A percentile compares a stretch with the other conserved stretches of the same genome.
These are phyloP conservation scores for Mamestra brassicae DNA, from an alignment of 2,888 invertebrate genomes.

Conservation along the genomic window DNA sequence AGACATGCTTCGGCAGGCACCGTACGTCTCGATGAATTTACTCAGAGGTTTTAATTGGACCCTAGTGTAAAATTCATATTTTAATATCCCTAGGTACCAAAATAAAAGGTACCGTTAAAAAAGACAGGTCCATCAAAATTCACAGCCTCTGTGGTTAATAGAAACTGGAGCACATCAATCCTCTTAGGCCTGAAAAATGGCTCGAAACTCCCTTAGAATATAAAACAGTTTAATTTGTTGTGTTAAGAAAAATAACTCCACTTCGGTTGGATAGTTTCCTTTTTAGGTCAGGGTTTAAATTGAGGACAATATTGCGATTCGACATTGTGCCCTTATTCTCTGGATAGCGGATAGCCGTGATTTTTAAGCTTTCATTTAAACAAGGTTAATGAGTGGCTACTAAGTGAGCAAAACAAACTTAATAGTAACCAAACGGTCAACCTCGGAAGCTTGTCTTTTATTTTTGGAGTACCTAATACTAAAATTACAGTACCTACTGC, in stretches of 20 bases:
- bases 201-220: constrained; percentile 33
- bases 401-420: too few relatives aligned
- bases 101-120: constrained; percentile 3
- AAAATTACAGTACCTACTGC: too few relatives aligned
- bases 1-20: too few relatives aligned
- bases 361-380: not conserved
- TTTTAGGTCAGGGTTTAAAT: constrained; percentile 25
- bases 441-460: too few relatives aligned
- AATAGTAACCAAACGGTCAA: too few relatives aligned
- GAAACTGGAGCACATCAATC: constrained; percentile 44
- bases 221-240: constrained; percentile 53
- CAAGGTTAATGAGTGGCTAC: too few relatives aligned
- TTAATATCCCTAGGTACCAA: not conserved
- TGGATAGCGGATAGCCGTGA: not conserved
- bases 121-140: constrained; percentile 45
- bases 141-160: constrained; percentile 22
- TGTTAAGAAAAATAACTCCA: constrained; percentile 29
- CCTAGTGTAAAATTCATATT: not conserved
- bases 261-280: constrained; percentile 14
- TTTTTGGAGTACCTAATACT: too few relatives aligned
- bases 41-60: not conserved
- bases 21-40: too few relatives aligned
- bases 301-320: constrained; percentile 3
- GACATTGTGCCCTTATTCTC: not conserved
- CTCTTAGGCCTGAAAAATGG: constrained; percentile 30